Evolutionary conservation across 1,140 invertebrate genomes (phyloP), one percentile per base, ranked within the genome.

Genomic region (Wiebesia pumilae): DNA sequence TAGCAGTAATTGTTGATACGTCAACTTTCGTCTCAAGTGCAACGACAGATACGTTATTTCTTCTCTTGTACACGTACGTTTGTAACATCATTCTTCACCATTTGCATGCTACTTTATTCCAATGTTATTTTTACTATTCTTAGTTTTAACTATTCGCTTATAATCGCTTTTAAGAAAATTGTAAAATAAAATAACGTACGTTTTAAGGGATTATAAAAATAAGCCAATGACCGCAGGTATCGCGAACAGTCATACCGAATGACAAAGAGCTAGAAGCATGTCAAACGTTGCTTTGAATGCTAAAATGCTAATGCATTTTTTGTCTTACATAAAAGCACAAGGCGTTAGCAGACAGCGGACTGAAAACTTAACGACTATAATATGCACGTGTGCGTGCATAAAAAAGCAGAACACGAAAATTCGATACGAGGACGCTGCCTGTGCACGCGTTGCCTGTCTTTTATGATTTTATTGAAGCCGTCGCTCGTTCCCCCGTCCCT

Each of bases 401-500:
- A 79, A 35, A 79, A 79, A 33, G 4, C 27, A 21, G 47, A 84
- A 84, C 83, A 84, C 73, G 83, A 67, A 78, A 84, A 84, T 47
- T 84, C 83, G 75, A 84, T 84, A 78, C 83, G 73, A 14, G 24
- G 27, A 38, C 10, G 16, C 83, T 86, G 69, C 51, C 21, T 9
- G 27, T 40, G 47, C 7, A 30, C 58, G 19, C n/a, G 77, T 10
- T 38, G 24, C 75, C 79, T 79, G 58, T 62, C 77, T 83, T 90
- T 90, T 90, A 90, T 87, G 71, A 81, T 88, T 90, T 89, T 89
- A 90, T 90, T 86, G 88, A 77, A 77, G 51, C 21, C n/a, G 12
- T 47, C 73, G 1, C 65, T 7, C 27, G 40, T 12, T 24, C 27
- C 14, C 30, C 21, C 62, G 62, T 21, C 47, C 51, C 47, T 79